These are phyloP conservation scores for Volucella inflata DNA, from an alignment of 2,888 invertebrate species.

Conservation along the genomic window DNA sequence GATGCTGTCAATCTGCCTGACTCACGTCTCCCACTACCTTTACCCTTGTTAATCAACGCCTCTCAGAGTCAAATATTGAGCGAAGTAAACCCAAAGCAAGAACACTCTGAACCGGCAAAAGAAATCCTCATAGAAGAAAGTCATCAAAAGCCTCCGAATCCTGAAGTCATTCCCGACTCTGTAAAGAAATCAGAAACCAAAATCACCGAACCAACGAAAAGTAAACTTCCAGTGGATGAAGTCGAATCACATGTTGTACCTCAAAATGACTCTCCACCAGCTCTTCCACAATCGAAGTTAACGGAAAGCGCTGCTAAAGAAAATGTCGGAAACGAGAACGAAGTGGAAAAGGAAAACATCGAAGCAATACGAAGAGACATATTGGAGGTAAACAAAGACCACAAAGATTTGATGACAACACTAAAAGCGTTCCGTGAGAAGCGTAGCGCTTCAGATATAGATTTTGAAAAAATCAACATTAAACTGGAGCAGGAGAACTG, in stretches of 20 bases:
- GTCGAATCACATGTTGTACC: conserved; percentile 8
- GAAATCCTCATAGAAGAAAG: too few relatives aligned
- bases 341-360: conserved; percentile 76
- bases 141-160: conserved; percentile 35
- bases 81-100: neutral
- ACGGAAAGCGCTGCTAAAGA: conserved; percentile 1
- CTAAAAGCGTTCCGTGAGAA: conserved; percentile 61
- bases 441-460: conserved; percentile 55
- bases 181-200: neutral
- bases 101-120: neutral
- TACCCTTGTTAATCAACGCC: conserved; percentile 80
- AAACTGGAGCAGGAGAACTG: conserved; percentile 77
- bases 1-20: conserved; percentile 59
- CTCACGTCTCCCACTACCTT: conserved; percentile 79
- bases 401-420: conserved; percentile 44
- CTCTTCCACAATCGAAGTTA: conserved; percentile 16
- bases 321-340: conserved; percentile 7
- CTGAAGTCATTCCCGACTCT: conserved; percentile 43
- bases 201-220: conserved; percentile 11
- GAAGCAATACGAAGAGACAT: conserved; percentile 81
- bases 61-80: conserved; percentile 76
- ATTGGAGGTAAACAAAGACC: conserved; percentile 77
- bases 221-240: conserved; percentile 60
- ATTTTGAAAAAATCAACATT: conserved; percentile 52
- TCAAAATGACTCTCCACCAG: conserved; percentile 15